Base-by-base conservation (phyloP, 2,113 vertebrate species). In the Cercopithecus mona region DNA sequence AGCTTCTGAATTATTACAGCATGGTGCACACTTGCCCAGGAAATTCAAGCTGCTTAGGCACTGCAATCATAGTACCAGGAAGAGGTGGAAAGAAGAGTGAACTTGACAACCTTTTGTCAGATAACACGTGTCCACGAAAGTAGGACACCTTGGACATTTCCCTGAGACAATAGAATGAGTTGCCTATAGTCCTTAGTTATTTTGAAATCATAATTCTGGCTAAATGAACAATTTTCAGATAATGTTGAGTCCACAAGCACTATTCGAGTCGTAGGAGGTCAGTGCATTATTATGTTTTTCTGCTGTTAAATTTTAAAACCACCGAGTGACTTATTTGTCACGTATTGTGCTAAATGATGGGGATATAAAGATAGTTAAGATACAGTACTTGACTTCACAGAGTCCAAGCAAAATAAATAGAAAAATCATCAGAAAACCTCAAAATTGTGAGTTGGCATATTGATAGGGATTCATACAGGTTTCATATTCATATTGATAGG, bases 1-100 rank as follows among this genome's bases (percentile, higher is more conserved):
- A 96, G 96, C 92, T 75, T 97, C 92, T 94, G 88, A 97, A 93
- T 97, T 97, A 96, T 97, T 96, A 97, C 30, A 96, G 85, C 50
- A 82, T 59, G 38, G 10, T 83, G 25, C 92, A 45, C 61, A 50
- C 52, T 97, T 83, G 70, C 61, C 89, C 66, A 92, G 89, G 86
- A 97, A 96, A 96, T 79, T 88, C 55, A 96, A 73, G 94, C 84
- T 84, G 17, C 88, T 92, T 92, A 35, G 57, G 13, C 55, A 76
- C 43, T 55, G 30, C 90, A 79, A 52, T 94, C 70, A 48, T 30
- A 78, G 57, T 11, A 88, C 79, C 48, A 90, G 70, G 32, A 23
- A 88, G 57, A 88, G 82, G 11, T 61, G 59, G 48, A 94, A 64
- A 84, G 30, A 75, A 30, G 30, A 35, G 27, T 38, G 84, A 87